Evolutionary conservation across 2,888 invertebrate species (phyloP).

Genomic region (Sarcophaga subvicina): DNA sequence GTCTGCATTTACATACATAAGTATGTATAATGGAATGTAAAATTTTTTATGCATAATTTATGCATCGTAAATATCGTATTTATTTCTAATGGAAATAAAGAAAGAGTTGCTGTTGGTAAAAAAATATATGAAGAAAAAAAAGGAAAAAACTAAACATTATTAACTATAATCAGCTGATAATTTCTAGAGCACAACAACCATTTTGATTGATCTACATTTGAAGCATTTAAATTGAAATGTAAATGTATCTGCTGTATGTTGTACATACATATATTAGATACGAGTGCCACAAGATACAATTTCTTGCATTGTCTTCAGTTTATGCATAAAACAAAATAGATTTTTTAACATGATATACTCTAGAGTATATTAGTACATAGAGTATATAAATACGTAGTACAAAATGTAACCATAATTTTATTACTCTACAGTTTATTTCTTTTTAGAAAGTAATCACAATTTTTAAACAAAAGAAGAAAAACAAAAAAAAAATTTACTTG

Average conservation of each 20-base stretch:
- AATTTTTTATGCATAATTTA: background rate
- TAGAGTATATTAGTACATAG: background rate
- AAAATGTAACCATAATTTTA: slow-evolving; percentile 46
- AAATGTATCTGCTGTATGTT: background rate
- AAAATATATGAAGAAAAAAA: background rate
- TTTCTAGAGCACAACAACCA: slow-evolving; percentile 61
- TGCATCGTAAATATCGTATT: background rate
- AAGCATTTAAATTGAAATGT: slow-evolving; percentile 39
- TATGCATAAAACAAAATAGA: slow-evolving; percentile 35
- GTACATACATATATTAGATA: slow-evolving; percentile 17
- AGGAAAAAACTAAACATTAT: background rate
- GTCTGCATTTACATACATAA: background rate
- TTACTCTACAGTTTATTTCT: slow-evolving; percentile 6
- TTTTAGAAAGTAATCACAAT: slow-evolving; percentile 59
- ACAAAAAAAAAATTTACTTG: background rate
- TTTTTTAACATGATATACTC: slow-evolving; percentile 39
- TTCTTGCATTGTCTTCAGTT: slow-evolving; percentile 37
- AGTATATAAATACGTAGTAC: slow-evolving; percentile 5
- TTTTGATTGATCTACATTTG: slow-evolving; percentile 51
- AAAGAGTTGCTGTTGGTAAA: background rate
- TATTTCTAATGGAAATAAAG: background rate
- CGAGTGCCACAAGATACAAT: slow-evolving; percentile 18
- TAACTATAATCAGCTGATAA: slow-evolving; percentile 46
- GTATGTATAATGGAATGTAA: background rate
- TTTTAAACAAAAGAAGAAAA: slow-evolving; percentile 27